Evolutionary conservation across 2,888 invertebrate genomes (phyloP).

Genomic region (Drosophila affinis): DNA sequence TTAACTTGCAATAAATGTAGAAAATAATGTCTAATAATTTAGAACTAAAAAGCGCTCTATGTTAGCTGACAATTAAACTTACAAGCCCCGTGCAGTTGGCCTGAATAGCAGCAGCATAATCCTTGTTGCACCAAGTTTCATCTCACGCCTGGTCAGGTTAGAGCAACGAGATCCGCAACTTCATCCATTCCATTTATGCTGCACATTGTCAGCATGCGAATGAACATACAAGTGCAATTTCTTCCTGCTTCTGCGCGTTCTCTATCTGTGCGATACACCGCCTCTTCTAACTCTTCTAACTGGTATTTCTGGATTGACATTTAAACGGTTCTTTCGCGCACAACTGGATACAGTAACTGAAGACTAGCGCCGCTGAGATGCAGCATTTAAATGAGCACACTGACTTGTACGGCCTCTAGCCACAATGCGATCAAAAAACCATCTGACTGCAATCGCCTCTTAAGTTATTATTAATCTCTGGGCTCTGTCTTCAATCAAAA

Average conservation of each 20-base stretch:
- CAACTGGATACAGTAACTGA: slow-evolving; percentile 68
- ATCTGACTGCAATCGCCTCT: slow-evolving; percentile 55
- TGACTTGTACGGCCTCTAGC: slow-evolving; percentile 69
- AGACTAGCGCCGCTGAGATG: slow-evolving; percentile 48
- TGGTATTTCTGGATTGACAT: slow-evolving; percentile 81
- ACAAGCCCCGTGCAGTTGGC: slow-evolving; percentile 33
- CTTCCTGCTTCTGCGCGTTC: slow-evolving; percentile 57
- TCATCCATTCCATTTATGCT: slow-evolving; percentile 54
- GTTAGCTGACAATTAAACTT: slow-evolving; percentile 11
- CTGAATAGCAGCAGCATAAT: slow-evolving; percentile 39
- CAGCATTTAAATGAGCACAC: slow-evolving; percentile 73
- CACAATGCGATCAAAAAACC: slow-evolving; percentile 46
- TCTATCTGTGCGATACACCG: slow-evolving; percentile 52
- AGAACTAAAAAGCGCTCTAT: background rate
- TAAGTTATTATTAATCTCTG: slow-evolving; percentile 55
- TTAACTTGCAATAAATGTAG: too few species aligned
- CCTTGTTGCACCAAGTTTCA: slow-evolving; percentile 47
- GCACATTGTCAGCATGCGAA: slow-evolving; percentile 68
- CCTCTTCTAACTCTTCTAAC: slow-evolving; percentile 78
- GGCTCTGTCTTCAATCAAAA: background rate
- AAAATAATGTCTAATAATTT: too few species aligned
- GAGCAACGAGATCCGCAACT: slow-evolving; percentile 28
- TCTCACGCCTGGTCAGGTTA: slow-evolving; percentile 42
- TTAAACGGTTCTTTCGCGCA: slow-evolving; percentile 80
- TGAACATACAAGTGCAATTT: slow-evolving; percentile 72